Percentiles rank a stretch among this genome's conserved stretches.
Conservation (phyloP, 2,797 vertebrate species). For the Anisognathus igniventris region DNA sequence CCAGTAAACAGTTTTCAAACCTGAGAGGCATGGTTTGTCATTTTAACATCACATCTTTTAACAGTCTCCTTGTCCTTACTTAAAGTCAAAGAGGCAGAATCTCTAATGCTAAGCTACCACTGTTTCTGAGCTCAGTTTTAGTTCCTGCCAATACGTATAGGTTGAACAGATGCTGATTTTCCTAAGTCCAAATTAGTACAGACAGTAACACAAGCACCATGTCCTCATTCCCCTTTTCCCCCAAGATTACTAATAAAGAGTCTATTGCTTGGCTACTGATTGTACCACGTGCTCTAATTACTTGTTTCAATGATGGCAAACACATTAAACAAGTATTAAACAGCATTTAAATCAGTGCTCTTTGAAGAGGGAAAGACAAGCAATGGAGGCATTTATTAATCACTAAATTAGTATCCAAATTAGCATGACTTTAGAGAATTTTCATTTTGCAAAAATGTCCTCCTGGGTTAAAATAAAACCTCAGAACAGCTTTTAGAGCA, state of each 20-base stretch:
- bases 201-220: slow-evolving; percentile 28
- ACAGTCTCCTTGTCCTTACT: background rate
- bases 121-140: background rate
- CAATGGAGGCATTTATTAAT: slow-evolving; percentile 33
- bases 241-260: slow-evolving; percentile 47
- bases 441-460: slow-evolving; percentile 11
- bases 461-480: slow-evolving; percentile 6
- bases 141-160: background rate
- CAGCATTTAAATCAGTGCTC: slow-evolving; percentile 35
- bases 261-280: slow-evolving; percentile 55
- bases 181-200: slow-evolving; percentile 23
- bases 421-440: slow-evolving; percentile 38
- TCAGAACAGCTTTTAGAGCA: background rate
- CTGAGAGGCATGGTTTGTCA: background rate
- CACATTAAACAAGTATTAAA: slow-evolving; percentile 59
- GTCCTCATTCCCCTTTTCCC: slow-evolving; percentile 37
- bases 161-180: slow-evolving; percentile 52
- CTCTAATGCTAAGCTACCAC: background rate
- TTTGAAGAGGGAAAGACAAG: slow-evolving; percentile 32
- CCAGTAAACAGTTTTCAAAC: background rate
- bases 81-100: background rate
- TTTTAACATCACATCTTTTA: background rate
- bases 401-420: slow-evolving; percentile 42
- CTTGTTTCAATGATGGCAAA: slow-evolving; percentile 53
- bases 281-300: slow-evolving; percentile 45